Conservation (phyloP, 2,888 invertebrate species). For the Drosophila dives region DNA sequence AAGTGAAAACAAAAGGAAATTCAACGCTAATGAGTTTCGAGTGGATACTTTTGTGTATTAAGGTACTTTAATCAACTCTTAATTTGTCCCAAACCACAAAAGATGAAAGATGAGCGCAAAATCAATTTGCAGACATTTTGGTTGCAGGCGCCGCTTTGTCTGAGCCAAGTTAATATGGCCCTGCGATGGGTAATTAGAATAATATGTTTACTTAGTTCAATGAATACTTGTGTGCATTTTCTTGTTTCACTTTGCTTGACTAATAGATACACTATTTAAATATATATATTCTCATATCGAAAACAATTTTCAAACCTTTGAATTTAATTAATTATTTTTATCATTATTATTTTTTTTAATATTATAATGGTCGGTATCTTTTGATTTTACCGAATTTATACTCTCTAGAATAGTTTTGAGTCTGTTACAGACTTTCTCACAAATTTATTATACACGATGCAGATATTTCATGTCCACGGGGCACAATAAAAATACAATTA, state of each 20-base stretch:
- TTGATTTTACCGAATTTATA: not conserved
- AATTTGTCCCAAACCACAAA: not conserved
- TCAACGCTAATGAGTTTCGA: constrained; percentile 35
- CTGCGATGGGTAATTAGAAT: not conserved
- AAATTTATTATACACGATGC: not conserved
- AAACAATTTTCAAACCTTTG: too few relatives aligned
- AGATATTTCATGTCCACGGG: not conserved
- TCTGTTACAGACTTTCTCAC: not conserved
- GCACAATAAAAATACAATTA: constrained; percentile 1
- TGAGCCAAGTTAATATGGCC: not conserved
- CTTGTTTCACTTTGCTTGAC: not conserved
- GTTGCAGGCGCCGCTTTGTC: constrained; percentile 5
- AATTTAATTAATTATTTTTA: too few relatives aligned
- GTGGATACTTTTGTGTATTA: constrained; percentile 19
- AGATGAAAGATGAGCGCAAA: not conserved
- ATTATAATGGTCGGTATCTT: too few relatives aligned
- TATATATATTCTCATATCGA: not conserved
- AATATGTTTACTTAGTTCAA: not conserved
- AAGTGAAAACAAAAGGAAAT: constrained; percentile 20
- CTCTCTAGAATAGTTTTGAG: not conserved
- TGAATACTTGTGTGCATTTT: not conserved
- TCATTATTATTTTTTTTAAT: too few relatives aligned
- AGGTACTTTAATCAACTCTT: constrained; percentile 11
- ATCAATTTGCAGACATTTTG: constrained; percentile 15
- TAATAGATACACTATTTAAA: not conserved